A percentile compares a stretch with the other conserved stretches of the same genome.
Conservation (phyloP, 92 coral and sea anemone species). For the Porites divaricata region DNA sequence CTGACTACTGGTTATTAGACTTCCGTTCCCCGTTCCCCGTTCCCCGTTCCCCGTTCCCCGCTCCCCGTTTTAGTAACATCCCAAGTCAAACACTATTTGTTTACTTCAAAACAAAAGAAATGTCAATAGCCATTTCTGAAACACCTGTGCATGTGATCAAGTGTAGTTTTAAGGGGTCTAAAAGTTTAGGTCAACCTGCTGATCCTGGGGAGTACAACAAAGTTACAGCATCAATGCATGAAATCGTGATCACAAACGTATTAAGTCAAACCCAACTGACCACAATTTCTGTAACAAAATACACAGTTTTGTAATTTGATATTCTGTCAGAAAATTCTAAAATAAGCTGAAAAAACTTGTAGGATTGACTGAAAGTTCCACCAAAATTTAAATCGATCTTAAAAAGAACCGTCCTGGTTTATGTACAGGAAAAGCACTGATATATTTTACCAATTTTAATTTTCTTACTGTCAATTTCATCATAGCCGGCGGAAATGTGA, state of each 20-base stretch:
- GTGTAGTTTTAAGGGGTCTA: neutral
- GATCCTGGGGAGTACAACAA: neutral
- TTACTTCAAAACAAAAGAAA: constrained; percentile 38
- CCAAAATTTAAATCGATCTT: constrained; percentile 21
- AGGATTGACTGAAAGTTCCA: constrained; percentile 16
- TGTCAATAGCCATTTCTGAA: constrained; percentile 7
- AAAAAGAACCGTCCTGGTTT: neutral
- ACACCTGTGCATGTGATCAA: constrained; percentile 26
- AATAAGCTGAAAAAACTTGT: neutral
- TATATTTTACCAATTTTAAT: neutral
- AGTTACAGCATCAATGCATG: neutral
- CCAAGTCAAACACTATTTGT: no score
- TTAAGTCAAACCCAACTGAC: neutral
- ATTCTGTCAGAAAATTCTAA: neutral
- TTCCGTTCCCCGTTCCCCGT: no score
- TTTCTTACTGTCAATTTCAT: neutral
- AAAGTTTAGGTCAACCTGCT: neutral
- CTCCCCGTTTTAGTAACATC: no score
- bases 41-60: no score
- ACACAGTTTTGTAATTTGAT: neutral
- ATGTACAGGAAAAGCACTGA: neutral
- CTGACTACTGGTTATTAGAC: no score
- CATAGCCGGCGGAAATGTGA: no score
- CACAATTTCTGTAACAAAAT: neutral
- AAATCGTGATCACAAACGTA: neutral